Conservation (phyloP, 2,113 vertebrate species). For the Grallaria varia region DNA sequence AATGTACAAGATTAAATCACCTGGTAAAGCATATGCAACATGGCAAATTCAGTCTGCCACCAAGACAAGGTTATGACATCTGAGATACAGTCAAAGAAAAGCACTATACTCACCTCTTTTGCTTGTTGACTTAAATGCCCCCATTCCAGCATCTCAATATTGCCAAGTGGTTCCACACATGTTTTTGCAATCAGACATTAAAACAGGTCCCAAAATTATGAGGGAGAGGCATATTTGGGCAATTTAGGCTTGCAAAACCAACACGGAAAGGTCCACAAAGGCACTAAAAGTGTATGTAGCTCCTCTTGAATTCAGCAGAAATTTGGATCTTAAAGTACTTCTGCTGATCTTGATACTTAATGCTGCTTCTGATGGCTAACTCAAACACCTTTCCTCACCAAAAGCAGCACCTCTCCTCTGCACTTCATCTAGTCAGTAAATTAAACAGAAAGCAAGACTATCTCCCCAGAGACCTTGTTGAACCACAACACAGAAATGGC, state of each 20-base stretch:
- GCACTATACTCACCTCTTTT: not conserved
- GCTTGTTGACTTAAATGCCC: not conserved
- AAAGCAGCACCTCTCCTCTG: not conserved
- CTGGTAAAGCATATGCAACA: not conserved
- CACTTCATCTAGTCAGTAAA: not conserved
- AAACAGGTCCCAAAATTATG: not conserved
- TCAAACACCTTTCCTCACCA: not conserved
- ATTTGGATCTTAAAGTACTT: not conserved
- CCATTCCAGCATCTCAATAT: not conserved
- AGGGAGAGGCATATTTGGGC: not conserved
- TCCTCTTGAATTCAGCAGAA: not conserved
- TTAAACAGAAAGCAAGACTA: not conserved
- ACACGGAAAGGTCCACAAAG: not conserved
- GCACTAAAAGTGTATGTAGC: not conserved
- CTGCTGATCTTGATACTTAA: not conserved
- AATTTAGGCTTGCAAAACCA: not conserved
- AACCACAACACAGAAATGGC: not conserved
- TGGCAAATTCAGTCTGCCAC: not conserved
- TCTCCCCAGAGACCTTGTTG: not conserved
- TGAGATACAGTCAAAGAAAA: not conserved
- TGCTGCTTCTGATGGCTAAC: not conserved
- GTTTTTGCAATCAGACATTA: not conserved
- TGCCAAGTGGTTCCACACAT: not conserved
- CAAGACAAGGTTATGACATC: not conserved
- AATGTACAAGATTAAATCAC: not conserved